These are phyloP conservation scores for Eurystomus glaucurus DNA, from an alignment of 2,797 vertebrate genomes.

Conservation along the genomic window DNA sequence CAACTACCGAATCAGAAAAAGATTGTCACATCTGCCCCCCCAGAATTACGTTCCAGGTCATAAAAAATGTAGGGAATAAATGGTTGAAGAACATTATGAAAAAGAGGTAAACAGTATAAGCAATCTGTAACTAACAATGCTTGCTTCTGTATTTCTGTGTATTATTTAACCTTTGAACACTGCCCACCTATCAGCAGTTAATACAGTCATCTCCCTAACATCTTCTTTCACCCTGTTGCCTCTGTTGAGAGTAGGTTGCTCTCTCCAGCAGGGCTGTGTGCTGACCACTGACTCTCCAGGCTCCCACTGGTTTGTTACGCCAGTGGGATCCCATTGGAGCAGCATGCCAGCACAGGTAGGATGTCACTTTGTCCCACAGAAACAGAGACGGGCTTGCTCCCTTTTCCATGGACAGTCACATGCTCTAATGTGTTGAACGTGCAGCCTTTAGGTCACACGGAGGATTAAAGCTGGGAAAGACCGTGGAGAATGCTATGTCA, in stretches of 20 bases:
- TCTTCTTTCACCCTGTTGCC: neutral
- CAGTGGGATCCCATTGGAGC: neutral
- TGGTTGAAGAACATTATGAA: neutral
- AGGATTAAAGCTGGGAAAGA: neutral
- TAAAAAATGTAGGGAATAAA: neutral
- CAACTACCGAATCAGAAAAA: neutral
- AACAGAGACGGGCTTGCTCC: neutral
- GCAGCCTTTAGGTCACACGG: neutral
- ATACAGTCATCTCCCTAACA: neutral
- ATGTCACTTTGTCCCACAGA: neutral
- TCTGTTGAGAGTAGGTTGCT: neutral
- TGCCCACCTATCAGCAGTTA: neutral
- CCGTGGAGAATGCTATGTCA: neutral
- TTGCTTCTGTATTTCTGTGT: neutral
- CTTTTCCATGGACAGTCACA: neutral
- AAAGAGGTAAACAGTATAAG: neutral
- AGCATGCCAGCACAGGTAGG: accelerated
- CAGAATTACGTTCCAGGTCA: accelerated
- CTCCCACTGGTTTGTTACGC: neutral
- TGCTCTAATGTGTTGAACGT: neutral
- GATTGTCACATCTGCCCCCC: accelerated
- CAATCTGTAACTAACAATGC: neutral
- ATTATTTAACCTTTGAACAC: neutral
- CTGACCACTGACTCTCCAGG: accelerated
- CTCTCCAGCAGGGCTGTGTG: neutral